phyloP scores from a whole-genome alignment of 2,797 vertebrate genomes.

The Coccyzus lansbergi region DNA sequence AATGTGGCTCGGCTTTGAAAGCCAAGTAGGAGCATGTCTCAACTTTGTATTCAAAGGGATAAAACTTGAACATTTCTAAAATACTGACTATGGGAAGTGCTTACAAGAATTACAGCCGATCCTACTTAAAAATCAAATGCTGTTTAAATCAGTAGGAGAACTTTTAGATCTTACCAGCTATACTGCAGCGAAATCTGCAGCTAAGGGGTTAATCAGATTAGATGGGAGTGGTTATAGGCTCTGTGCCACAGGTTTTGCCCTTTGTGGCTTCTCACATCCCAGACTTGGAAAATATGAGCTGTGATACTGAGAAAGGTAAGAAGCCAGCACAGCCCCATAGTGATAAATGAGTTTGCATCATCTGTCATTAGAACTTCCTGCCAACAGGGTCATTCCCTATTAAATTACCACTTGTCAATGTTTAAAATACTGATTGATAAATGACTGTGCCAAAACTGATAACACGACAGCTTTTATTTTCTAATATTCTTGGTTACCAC shows the following conservation, averaged over 20 bases:
- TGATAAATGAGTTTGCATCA: slow-evolving; percentile 98
- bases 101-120: background rate
- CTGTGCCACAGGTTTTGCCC: slow-evolving; percentile 74
- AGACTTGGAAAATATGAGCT: slow-evolving; percentile 81
- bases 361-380: slow-evolving; percentile 94
- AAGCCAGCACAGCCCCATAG: slow-evolving; percentile 78
- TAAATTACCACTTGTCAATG: slow-evolving; percentile 99
- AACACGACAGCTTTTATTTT: slow-evolving; percentile 85
- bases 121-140: background rate
- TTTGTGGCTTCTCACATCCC: slow-evolving; percentile 81
- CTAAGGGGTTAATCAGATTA: slow-evolving; percentile 71
- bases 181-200: background rate
- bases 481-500: slow-evolving; percentile 79
- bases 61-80: background rate
- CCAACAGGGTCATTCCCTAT: slow-evolving; percentile 95
- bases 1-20: slow-evolving; percentile 38
- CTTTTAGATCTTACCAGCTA: background rate
- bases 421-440: slow-evolving; percentile 97
- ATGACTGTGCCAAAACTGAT: slow-evolving; percentile 91
- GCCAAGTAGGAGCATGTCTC: background rate
- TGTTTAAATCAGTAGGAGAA: background rate
- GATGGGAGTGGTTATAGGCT: slow-evolving; percentile 76
- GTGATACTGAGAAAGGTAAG: slow-evolving; percentile 80
- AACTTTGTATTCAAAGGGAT: background rate
- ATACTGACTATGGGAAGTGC: background rate